These are phyloP conservation scores for Euzetes globulus DNA, from an alignment of 2,888 invertebrate genomes.

Conservation along the genomic window DNA sequence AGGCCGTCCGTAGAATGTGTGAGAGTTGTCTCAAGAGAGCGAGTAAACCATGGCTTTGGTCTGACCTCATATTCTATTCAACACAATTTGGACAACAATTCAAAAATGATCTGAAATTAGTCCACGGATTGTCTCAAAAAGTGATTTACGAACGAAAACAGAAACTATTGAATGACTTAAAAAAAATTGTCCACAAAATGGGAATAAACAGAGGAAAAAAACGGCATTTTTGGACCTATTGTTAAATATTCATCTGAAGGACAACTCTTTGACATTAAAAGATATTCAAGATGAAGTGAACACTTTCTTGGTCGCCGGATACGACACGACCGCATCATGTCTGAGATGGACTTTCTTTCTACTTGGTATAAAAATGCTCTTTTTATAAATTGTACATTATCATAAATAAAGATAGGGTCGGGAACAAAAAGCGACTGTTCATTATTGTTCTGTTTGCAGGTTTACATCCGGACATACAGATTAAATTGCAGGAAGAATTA, in stretches of 20 bases:
- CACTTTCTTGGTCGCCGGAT: conserved; percentile 43
- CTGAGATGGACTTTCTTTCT: conserved; percentile 40
- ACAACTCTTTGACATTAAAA: conserved; percentile 45
- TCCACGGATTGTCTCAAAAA: conserved; percentile 13
- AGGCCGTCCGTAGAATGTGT: neutral
- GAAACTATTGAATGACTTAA: neutral
- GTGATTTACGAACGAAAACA: conserved; percentile 29
- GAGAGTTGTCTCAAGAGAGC: neutral
- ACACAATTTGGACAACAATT: neutral
- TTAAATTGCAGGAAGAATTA: conserved; percentile 38
- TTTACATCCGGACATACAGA: conserved; percentile 35
- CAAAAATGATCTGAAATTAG: neutral
- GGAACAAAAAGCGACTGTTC: too few relatives aligned
- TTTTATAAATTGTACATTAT: neutral
- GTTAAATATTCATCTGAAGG: conserved; percentile 45
- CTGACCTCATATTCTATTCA: neutral
- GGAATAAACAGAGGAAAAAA: conserved; percentile 37
- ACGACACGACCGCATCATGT: conserved; percentile 41
- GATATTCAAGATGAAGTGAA: conserved; percentile 52
- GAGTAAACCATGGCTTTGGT: conserved; percentile 1
- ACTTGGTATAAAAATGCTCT: conserved; percentile 42
- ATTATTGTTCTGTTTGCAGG: neutral
- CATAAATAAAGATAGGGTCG: too few relatives aligned
- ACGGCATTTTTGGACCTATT: conserved; percentile 51
- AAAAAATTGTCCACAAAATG: neutral